Base-by-base conservation (phyloP, 2,888 invertebrate genomes). In the Melanostoma scalare region DNA sequence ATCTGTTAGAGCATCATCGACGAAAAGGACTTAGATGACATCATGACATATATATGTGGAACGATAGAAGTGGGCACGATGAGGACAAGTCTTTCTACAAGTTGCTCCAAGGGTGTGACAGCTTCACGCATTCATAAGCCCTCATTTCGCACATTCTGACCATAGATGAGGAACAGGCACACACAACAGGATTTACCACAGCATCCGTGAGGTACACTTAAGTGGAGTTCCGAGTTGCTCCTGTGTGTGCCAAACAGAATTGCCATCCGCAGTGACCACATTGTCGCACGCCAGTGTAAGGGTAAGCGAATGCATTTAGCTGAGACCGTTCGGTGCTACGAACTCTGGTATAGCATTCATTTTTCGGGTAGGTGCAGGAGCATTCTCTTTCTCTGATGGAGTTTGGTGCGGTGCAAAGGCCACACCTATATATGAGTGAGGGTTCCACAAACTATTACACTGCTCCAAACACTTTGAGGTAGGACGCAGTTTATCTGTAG, bases 201-300 rank as follows among this genome's bases (percentile, higher is more conserved):
- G 71, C 61, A 71, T 78, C 74, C 84, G 84, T 84, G 79, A 84
- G 74, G 74, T 79, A 55, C 79, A 84, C 79, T 84, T 84, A 79
- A 79, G 79, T 78, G 74, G 72, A 84, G 79, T 71, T 75, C 48
- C 82, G 68, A 84, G 79, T 71, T 71, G 36, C 82, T 77, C 73
- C 68, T 69, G 68, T 65, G 72, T 69, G 52, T 67, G 71, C 42
- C 42, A n/a, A 69, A 75, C 74, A 55, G 75, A 74, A 67, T 61
- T 84, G 78, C 55, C 55, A 84, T 84, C 84, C 79, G 74, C 84
- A 84, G 55, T 74, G 71, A 84, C 84, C 84, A 75, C 84, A 84
- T 50, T 67, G 84, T 84, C 84, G 84, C 84, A 84, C 84, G 84
- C 84, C 84, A 71, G 65, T 84, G 75, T 71, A 74, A 71, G 65